A percentile compares a stretch with the other conserved stretches of the same genome.
Evolutionary conservation across 2,888 invertebrate species (phyloP).

Genomic region (Metacarcinus magister): DNA sequence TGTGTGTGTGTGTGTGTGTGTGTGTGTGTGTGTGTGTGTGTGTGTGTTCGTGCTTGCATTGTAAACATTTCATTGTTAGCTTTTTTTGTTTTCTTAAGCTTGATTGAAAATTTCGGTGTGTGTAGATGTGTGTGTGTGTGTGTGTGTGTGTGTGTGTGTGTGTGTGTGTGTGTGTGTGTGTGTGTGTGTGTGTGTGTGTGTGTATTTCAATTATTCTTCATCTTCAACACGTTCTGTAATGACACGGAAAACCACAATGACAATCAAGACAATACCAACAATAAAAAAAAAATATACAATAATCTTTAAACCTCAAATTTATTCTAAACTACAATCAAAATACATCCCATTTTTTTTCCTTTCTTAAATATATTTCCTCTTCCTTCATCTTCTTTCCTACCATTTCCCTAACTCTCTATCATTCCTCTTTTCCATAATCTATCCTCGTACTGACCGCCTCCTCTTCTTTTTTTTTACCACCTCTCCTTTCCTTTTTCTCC

Average conservation of each 20-base stretch:
- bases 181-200: neutral
- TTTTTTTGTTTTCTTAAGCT: neutral
- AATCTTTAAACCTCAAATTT: neutral
- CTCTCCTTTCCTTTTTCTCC: neutral
- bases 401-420: neutral
- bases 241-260: neutral
- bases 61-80: neutral
- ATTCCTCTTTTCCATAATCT: neutral
- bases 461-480: neutral
- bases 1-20: neutral
- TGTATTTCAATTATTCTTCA: neutral
- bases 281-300: neutral
- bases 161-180: too few relatives aligned
- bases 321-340: neutral
- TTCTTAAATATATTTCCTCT: neutral
- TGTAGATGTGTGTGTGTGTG: neutral
- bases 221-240: neutral
- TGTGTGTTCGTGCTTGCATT: neutral
- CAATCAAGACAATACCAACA: neutral
- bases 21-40: too few relatives aligned
- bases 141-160: too few relatives aligned
- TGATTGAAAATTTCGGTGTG: neutral
- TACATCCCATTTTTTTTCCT: neutral
- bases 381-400: neutral
- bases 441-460: neutral